These are phyloP conservation scores for Malurus melanocephalus DNA, from an alignment of 2,113 vertebrate species.

Conservation along the genomic window DNA sequence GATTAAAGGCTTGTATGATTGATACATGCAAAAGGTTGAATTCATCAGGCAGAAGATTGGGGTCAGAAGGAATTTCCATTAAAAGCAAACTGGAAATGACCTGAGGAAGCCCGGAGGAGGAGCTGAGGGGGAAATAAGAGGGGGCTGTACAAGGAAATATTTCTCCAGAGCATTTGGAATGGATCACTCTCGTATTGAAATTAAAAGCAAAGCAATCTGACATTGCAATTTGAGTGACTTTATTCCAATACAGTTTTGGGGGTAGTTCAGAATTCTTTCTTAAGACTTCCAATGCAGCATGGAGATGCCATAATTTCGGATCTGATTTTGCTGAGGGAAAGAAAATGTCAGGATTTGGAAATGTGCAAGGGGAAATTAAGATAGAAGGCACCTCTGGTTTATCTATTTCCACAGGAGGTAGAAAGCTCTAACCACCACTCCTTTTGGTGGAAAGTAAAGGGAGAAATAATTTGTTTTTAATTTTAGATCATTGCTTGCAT, in stretches of 20 bases:
- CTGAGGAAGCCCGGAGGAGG: not conserved
- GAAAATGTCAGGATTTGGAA: not conserved
- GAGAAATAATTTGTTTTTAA: not conserved
- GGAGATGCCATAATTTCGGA: not conserved
- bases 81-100: conserved; percentile 23
- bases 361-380: not conserved
- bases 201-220: not conserved
- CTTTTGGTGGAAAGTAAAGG: not conserved
- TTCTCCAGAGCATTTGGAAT: conserved; percentile 8
- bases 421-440: not conserved
- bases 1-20: conserved; percentile 24
- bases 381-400: not conserved
- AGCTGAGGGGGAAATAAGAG: not conserved
- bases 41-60: not conserved
- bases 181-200: not conserved
- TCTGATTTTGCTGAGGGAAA: not conserved
- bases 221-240: not conserved
- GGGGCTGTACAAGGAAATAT: not conserved
- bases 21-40: not conserved
- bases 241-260: not conserved
- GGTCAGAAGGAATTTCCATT: conserved; percentile 49
- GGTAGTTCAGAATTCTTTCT: not conserved
- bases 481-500: not conserved
- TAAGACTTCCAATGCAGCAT: not conserved
- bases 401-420: not conserved